Conservation (phyloP, 1,140 invertebrate species). For the Adoxophyes honmai region DNA sequence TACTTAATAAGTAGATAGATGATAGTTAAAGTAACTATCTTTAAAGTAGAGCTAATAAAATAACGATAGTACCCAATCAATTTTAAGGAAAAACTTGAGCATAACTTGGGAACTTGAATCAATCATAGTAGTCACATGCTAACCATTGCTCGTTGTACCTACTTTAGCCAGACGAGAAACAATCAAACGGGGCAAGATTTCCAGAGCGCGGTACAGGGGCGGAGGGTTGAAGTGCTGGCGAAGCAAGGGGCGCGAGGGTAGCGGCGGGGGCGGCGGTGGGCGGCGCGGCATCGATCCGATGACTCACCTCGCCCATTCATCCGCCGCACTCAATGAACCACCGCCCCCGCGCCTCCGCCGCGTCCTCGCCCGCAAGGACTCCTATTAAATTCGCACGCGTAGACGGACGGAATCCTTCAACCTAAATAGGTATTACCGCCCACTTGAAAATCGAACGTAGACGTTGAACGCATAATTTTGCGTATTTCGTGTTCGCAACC, state of each 20-base stretch:
- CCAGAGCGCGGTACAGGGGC: constrained; percentile 11
- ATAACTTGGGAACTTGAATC: no score
- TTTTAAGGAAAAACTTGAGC: no score
- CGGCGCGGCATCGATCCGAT: constrained; percentile 56
- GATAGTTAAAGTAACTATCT: no score
- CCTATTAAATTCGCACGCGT: constrained; percentile 50
- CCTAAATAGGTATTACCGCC: constrained; percentile 33
- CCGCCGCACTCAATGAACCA: constrained; percentile 69
- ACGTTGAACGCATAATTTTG: background rate
- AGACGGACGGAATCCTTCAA: constrained; percentile 51
- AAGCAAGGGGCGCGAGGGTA: constrained; percentile 21
- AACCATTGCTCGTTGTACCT: background rate
- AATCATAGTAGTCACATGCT: no score
- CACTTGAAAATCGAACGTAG: constrained; percentile 32
- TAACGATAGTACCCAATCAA: no score
- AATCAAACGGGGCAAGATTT: constrained; percentile 21
- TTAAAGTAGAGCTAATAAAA: no score
- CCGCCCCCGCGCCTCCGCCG: constrained; percentile 28
- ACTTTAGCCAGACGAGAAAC: no score
- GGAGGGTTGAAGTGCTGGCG: constrained; percentile 32
- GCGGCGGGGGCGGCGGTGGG: background rate
- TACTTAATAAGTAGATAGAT: no score
- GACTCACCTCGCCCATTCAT: constrained; percentile 70
- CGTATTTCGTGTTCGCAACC: background rate
- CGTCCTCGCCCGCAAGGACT: constrained; percentile 62